These are phyloP conservation scores for Lochmaea crataegi DNA, from an alignment of 2,888 invertebrate species.

Conservation along the genomic window DNA sequence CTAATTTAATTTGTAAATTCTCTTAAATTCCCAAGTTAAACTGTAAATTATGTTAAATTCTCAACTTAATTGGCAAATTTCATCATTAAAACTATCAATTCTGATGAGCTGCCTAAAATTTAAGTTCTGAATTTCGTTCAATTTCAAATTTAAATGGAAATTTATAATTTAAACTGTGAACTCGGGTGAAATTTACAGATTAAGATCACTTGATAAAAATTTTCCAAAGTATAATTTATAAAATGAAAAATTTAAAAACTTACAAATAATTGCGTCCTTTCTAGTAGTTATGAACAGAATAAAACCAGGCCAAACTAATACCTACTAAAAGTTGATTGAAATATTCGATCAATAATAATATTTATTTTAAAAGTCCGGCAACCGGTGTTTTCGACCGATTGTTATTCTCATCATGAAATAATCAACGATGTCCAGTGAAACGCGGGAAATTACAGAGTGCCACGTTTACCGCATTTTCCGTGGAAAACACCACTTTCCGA, in stretches of 20 bases:
- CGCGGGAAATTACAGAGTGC: conserved; percentile 19
- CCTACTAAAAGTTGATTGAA: conserved; percentile 25
- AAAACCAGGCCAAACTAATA: conserved; percentile 24
- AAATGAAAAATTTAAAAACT: too few relatives aligned
- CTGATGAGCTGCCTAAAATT: not conserved
- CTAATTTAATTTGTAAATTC: too few relatives aligned
- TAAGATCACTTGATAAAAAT: too few relatives aligned
- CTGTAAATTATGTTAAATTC: too few relatives aligned
- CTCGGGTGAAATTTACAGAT: too few relatives aligned
- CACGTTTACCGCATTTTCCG: conserved; percentile 13
- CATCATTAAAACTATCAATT: not conserved
- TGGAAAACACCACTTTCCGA: conserved; percentile 5
- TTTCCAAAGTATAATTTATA: too few relatives aligned
- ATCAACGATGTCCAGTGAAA: not conserved
- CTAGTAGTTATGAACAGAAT: conserved; percentile 10
- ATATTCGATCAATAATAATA: conserved; percentile 31
- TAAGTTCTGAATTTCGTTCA: too few relatives aligned
- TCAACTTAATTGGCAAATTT: too few relatives aligned
- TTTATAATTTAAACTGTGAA: too few relatives aligned
- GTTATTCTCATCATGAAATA: conserved; percentile 20
- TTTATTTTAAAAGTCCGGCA: conserved; percentile 32
- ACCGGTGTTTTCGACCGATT: conserved; percentile 22
- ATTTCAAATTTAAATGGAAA: too few relatives aligned
- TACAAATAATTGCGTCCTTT: conserved; percentile 8
- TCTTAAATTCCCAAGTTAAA: too few relatives aligned